Base-by-base conservation (phyloP, 1,140 invertebrate species). In the Cherax quadricarinatus region DNA sequence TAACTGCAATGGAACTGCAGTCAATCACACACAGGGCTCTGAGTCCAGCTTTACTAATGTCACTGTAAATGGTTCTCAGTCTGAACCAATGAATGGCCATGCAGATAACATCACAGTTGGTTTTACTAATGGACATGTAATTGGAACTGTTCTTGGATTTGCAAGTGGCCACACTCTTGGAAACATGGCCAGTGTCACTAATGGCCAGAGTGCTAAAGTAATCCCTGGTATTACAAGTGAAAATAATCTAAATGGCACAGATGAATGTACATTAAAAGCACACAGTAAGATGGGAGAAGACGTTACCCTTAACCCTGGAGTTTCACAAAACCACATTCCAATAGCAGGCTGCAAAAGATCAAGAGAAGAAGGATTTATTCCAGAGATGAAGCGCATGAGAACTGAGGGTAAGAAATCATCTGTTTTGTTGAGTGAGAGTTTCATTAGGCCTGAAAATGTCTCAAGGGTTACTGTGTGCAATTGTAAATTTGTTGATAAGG, bases 281-380 rank as follows among this genome's bases (percentile, higher is more conserved):
- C 85, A 79, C 3, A 87, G 18, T 73, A 48, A 87, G 21, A 9
- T 91, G 78, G 90, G 82, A 70, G 66, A 91, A 51, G 90, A 91
- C 60, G 87, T 91, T 21, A 91, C 84, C 2, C 30, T 91, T 14
- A 91, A 81, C 70, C 84, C 60, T 73, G 90, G 84, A 9, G 85
- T 91, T 41, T 91, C 90, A 12, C 84, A 91, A 66, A 91, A 91
- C n/a, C 49, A 86, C 62, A 82, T 91, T 81, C 84, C 90, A 62
- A 73, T 91, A 60, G 90, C 70, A 24, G 90, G 90, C 18, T 86
- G 90, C 83, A 91, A 91, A 75, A 91, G 90, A 62, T 91, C 90
- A 18, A 57, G 90, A 66, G 90, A 91, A 75, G 90, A 91, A 16
- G 90, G 84, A 24, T 30, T 81, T 66, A 81, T 91, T 49, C 90